Percentiles rank a stretch among this genome's conserved stretches.
These are phyloP conservation scores for Mimachlamys varia DNA, from an alignment of 2,888 invertebrate genomes.

Conservation along the genomic window DNA sequence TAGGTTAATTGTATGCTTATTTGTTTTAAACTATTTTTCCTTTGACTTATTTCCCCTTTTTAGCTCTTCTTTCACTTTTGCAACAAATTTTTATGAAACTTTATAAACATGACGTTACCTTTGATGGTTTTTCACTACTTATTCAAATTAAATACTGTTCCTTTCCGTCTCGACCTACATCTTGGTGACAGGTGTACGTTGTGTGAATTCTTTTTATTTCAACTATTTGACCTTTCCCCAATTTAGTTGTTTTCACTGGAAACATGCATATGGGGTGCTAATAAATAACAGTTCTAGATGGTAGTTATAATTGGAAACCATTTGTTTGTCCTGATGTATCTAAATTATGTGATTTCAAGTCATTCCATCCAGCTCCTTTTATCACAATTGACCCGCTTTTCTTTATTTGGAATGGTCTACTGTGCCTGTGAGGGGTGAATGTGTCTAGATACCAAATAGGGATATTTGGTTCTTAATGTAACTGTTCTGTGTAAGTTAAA, in stretches of 20 bases:
- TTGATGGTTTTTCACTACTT: too few relatives aligned
- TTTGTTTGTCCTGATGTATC: background rate
- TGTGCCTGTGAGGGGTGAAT: background rate
- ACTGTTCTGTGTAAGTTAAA: too few relatives aligned
- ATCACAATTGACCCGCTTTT: background rate
- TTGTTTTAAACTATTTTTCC: too few relatives aligned
- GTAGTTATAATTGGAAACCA: background rate
- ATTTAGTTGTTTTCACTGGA: background rate
- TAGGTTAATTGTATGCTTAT: too few relatives aligned
- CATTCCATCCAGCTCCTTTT: slow-evolving; percentile 4
- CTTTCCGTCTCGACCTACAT: too few relatives aligned
- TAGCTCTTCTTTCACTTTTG: too few relatives aligned
- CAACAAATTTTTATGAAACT: too few relatives aligned
- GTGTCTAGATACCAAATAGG: background rate
- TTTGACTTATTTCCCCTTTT: too few relatives aligned
- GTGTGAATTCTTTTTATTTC: background rate
- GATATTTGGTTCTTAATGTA: too few relatives aligned
- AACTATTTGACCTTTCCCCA: background rate
- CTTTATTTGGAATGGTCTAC: background rate
- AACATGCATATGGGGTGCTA: background rate
- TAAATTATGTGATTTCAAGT: background rate
- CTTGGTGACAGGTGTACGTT: too few relatives aligned
- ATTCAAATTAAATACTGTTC: too few relatives aligned
- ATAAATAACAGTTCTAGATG: background rate
- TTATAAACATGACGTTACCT: too few relatives aligned